Evolutionary conservation across 2,797 vertebrate genomes (phyloP).

Genomic region (Pteronotus mesoamericanus): DNA sequence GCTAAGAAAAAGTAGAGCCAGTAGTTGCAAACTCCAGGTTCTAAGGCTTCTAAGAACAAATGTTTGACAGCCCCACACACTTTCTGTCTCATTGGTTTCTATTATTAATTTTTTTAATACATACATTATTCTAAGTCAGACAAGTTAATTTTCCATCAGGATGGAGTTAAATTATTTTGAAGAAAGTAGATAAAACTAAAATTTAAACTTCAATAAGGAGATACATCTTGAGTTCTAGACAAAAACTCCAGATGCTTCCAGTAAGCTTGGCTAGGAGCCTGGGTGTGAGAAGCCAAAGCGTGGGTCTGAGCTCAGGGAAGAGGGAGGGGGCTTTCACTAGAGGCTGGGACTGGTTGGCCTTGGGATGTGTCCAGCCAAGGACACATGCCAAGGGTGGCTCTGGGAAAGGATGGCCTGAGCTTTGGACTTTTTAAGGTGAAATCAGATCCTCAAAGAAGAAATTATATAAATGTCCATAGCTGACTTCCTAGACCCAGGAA

Average conservation of each 20-base stretch:
- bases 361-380: not conserved
- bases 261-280: not conserved
- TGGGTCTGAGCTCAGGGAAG: not conserved
- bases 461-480: not conserved
- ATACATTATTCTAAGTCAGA: constrained; percentile 1
- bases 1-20: not conserved
- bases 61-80: not conserved
- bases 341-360: not conserved
- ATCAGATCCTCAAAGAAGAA: not conserved
- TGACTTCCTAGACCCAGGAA: not conserved
- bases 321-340: not conserved
- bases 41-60: not conserved
- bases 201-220: not conserved
- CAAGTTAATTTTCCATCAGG: constrained; percentile 6
- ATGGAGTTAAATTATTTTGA: not conserved
- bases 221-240: constrained; percentile 2
- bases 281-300: not conserved
- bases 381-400: not conserved
- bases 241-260: not conserved
- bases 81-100: not conserved
- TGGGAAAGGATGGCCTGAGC: not conserved
- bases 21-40: not conserved
- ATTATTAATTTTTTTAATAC: not conserved
- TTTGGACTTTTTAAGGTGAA: not conserved
- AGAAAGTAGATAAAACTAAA: constrained; percentile 25